Evolutionary conservation across 2,888 invertebrate species (phyloP).

Genomic region (Cenopis cana): DNA sequence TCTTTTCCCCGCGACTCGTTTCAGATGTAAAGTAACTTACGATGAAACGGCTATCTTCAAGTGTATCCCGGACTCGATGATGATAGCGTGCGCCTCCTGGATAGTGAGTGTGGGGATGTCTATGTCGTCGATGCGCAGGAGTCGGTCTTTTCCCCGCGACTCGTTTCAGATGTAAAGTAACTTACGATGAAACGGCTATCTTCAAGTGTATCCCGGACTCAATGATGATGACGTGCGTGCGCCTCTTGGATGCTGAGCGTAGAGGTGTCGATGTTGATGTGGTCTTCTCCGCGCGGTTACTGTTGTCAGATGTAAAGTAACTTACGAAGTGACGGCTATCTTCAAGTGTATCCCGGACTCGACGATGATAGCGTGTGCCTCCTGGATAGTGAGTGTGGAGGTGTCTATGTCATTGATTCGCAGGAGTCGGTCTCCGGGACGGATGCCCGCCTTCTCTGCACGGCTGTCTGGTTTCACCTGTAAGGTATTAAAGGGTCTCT

Average conservation of each 20-base stretch:
- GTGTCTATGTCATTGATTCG: constrained; percentile 73
- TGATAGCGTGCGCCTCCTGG: constrained; percentile 72
- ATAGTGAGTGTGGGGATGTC: constrained; percentile 73
- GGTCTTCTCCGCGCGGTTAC: constrained; percentile 49
- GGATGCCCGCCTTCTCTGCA: constrained; percentile 71
- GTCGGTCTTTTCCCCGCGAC: constrained; percentile 52
- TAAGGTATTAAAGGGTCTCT: not conserved
- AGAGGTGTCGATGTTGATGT: constrained; percentile 72
- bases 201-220: constrained; percentile 68
- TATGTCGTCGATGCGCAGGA: constrained; percentile 69
- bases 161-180: not conserved
- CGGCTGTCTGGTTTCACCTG: constrained; percentile 73
- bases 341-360: constrained; percentile 69
- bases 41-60: constrained; percentile 68
- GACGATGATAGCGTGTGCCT: constrained; percentile 72
- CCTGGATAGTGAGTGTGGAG: constrained; percentile 70
- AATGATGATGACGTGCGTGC: constrained; percentile 69
- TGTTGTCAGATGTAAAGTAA: constrained; percentile 30
- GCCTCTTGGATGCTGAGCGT: constrained; percentile 74
- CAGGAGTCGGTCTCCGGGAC: constrained; percentile 67
- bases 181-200: too few relatives aligned
- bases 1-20: constrained; percentile 48
- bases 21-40: constrained; percentile 55
- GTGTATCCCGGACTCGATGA: constrained; percentile 69
- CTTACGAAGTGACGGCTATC: constrained; percentile 72